A percentile compares a stretch with the other conserved stretches of the same genome.
phyloP scores from a whole-genome alignment of 2,888 invertebrate genomes.

The Athalia circularis region DNA sequence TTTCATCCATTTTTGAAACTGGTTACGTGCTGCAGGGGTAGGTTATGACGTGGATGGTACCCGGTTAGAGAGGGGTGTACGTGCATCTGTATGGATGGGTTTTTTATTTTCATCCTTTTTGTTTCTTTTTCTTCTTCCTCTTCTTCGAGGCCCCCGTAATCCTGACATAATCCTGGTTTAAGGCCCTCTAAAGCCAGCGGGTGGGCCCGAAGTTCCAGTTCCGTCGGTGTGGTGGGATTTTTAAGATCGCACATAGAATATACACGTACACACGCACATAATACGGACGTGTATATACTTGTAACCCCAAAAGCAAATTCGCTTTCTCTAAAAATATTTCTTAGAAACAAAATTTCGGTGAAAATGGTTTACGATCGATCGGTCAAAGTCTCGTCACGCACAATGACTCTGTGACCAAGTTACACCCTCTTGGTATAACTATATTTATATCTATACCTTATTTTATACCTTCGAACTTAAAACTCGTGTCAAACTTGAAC shows the following conservation, averaged over 20 bases:
- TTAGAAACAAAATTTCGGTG: slow-evolving; percentile 58
- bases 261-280: too few relatives aligned
- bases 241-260: slow-evolving; percentile 24
- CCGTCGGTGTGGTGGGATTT: slow-evolving; percentile 11
- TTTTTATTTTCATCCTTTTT: background rate
- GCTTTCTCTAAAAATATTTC: slow-evolving; percentile 58
- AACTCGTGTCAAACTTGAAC: too few relatives aligned
- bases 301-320: slow-evolving; percentile 54
- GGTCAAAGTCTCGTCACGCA: slow-evolving; percentile 70
- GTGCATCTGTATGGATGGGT: background rate
- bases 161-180: slow-evolving; percentile 67
- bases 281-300: too few relatives aligned
- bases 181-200: slow-evolving; percentile 64
- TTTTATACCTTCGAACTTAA: too few relatives aligned
- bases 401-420: slow-evolving; percentile 63
- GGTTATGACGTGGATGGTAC: too few relatives aligned
- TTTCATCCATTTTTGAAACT: too few relatives aligned
- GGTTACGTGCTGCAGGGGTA: too few relatives aligned
- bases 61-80: background rate
- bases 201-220: slow-evolving; percentile 54
- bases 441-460: too few relatives aligned
- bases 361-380: slow-evolving; percentile 69
- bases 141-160: slow-evolving; percentile 54
- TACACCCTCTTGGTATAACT: slow-evolving; percentile 58
- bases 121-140: background rate